Percentiles rank a stretch among this genome's conserved stretches.
Conservation (phyloP, 2,797 vertebrate genomes). For the Halcyon chelicuti region DNA sequence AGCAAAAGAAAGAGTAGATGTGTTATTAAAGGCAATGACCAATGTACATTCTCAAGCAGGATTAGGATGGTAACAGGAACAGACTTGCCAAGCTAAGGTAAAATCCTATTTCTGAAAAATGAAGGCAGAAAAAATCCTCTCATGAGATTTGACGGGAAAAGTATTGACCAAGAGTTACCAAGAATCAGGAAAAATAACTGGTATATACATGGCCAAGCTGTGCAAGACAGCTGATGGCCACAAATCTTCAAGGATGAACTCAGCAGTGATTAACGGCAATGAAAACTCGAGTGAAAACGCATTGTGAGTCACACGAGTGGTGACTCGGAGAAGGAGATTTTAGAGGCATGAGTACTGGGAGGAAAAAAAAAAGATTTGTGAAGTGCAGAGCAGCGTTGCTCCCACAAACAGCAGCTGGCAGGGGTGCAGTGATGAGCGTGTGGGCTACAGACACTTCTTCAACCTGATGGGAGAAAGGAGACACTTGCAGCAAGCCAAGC, state of each 20-base stretch:
- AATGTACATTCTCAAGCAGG: neutral
- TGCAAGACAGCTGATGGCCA: neutral
- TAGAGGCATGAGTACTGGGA: neutral
- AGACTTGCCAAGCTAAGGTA: conserved; percentile 21
- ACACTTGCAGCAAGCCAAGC: neutral
- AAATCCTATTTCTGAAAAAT: conserved; percentile 20
- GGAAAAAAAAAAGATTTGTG: neutral
- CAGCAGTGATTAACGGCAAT: neutral
- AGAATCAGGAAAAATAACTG: neutral
- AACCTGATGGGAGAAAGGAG: neutral
- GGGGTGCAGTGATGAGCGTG: neutral
- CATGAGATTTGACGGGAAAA: neutral
- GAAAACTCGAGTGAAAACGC: neutral
- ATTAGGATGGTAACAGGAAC: conserved; percentile 17
- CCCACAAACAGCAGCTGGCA: neutral
- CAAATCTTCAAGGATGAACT: neutral
- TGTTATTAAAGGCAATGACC: conserved; percentile 17
- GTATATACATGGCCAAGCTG: neutral
- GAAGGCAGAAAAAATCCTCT: neutral
- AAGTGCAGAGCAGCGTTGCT: neutral
- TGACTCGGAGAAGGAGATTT: neutral
- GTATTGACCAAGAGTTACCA: neutral
- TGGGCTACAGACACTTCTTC: neutral
- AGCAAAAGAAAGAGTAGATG: neutral
- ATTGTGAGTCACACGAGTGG: neutral